Evolutionary conservation across 2,113 vertebrate species (phyloP).

Genomic region (Salvelinus fontinalis): DNA sequence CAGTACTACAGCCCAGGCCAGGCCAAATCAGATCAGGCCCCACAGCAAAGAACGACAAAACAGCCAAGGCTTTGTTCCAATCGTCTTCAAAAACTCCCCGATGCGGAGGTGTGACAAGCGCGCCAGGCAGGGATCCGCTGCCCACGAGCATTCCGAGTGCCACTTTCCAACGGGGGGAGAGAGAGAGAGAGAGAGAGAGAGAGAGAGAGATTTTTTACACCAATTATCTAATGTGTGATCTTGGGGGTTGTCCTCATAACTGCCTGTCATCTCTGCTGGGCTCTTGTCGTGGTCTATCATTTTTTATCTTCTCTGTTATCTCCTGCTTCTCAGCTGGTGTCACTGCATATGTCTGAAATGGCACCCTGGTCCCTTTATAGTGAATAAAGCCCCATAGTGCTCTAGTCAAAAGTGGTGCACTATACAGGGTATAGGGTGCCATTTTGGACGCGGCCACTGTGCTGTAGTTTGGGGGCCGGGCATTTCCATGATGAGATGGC

Average conservation of each 20-base stretch:
- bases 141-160: too few species aligned
- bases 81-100: constrained; percentile 45
- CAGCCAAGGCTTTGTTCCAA: constrained; percentile 46
- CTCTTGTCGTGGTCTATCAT: constrained; percentile 12
- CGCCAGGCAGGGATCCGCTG: constrained; percentile 27
- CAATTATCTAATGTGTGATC: constrained; percentile 70
- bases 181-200: too few species aligned
- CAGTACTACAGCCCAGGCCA: too few species aligned
- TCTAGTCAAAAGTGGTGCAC: too few species aligned
- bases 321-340: constrained; percentile 48
- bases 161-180: too few species aligned
- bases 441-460: too few species aligned
- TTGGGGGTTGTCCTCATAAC: constrained; percentile 1
- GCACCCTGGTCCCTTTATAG: constrained; percentile 21
- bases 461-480: too few species aligned
- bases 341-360: constrained; percentile 35
- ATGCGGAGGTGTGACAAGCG: constrained; percentile 51
- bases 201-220: constrained; percentile 30
- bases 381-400: too few species aligned
- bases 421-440: too few species aligned
- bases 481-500: too few species aligned
- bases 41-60: constrained; percentile 36
- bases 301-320: constrained; percentile 64
- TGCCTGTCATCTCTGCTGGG: constrained; percentile 46
- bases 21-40: not conserved